Evolutionary conservation across 35 echinoderm and acorn worm species (phyloP).

Genomic region (Lytechinus pictus): DNA sequence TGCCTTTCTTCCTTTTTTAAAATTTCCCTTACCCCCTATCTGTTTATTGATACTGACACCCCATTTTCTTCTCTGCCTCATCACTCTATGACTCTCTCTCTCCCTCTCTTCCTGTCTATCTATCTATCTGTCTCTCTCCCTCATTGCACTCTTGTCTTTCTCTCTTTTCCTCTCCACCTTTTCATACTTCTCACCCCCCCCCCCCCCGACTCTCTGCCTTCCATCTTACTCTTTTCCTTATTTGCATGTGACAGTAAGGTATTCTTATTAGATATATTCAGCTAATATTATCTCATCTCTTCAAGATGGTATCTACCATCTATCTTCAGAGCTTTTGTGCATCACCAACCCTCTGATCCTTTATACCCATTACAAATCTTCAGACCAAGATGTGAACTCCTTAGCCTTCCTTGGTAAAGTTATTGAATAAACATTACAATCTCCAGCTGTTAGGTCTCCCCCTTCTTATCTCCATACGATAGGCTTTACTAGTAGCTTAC

Average conservation of each 20-base stretch:
- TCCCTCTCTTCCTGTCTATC: background rate
- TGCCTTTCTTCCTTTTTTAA: no score
- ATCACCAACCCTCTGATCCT: no score
- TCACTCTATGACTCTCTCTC: background rate
- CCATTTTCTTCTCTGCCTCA: background rate
- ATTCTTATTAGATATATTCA: no score
- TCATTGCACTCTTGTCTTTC: background rate
- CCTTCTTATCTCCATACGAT: background rate
- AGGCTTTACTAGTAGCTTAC: background rate
- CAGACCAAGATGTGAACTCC: background rate
- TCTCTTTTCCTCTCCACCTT: background rate
- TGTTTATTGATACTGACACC: background rate
- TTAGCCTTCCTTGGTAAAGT: background rate
- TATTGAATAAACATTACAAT: background rate
- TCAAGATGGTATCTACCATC: no score
- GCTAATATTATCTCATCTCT: no score
- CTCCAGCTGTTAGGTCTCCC: conserved; percentile 5
- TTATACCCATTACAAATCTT: background rate
- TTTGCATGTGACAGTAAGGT: no score
- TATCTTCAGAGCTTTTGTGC: no score
- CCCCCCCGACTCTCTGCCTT: background rate
- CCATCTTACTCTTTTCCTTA: background rate
- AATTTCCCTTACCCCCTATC: background rate
- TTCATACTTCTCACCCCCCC: background rate
- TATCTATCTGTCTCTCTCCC: background rate